Evolutionary conservation across 2,113 vertebrate genomes (phyloP), one percentile per base, ranked within the genome.

Genomic region (Sceloporus undulatus): DNA sequence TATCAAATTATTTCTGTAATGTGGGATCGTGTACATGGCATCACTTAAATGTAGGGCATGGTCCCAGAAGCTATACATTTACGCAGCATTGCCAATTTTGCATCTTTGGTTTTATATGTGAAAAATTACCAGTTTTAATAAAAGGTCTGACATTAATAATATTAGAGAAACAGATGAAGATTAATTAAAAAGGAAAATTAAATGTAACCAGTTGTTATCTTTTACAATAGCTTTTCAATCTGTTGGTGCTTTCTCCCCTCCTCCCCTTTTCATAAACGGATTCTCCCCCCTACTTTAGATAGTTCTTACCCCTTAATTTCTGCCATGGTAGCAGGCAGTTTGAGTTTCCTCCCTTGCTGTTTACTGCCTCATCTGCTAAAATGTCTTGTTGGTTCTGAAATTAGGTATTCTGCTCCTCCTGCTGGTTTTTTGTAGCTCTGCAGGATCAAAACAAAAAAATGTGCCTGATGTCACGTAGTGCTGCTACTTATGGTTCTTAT

Each of bases 361-460:
- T 94, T 94, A 87, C 92, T 85, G 89, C 90, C 70, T 87, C 90
- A 90, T 92, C 74, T 95, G 88, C 91, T 91, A 94, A 95, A 94
- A 76, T 3, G 88, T 62, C 93, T 92, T 91, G 92, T 79, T 86
- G 90, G 79, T 27, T 74, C 89, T 94, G 92, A 92, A 94, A 88
- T 94, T 88, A 88, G 84, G 91, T 93, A 91, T 92, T 92, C 84
- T 87, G 54, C 93, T 94, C 94, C 94, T 93, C 93, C 92, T 95
- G 92, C 94, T 95, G 93, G 93, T 92, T 90, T 87, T n/a, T 84
- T 74, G 89, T 89, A 83, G 89, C 91, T 92, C 89, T 95, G 93
- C 94, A 94, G 91, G 92, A 94, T 86, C 86, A 94, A 95, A 94
- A 95, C 54, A 90, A 82, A 91, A 34, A 86, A 66, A 38, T 0